Base-by-base conservation (phyloP, 2,888 invertebrate species). In the Ceriagrion tenellum region DNA sequence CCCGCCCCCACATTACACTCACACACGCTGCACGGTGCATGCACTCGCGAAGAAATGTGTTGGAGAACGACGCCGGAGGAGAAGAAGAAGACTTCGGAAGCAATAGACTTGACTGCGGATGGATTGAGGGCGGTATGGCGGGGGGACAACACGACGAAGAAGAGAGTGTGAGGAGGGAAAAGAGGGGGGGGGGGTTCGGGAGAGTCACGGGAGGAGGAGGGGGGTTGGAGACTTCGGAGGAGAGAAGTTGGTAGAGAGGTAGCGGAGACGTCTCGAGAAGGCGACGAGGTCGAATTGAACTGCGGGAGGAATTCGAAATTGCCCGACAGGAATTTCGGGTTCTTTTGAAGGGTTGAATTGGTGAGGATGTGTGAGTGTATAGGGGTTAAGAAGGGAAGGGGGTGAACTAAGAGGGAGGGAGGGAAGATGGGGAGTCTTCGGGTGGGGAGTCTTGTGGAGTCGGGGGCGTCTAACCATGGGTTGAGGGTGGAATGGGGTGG, bases 271-370 rank as follows among this genome's bases (percentile, higher is more conserved):
- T 88, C 88, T 88, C 88, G 40, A 88, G 40, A 88, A 47, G 88
- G 47, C 89, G 89, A 89, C 55, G 93, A 93, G 93, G 93, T 55
- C 93, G 93, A 93, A 93, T 93, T 93, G 93, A 93, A 93, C 93
- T 63, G 93, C 47, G 69, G 93, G 93, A 93, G 93, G 93, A 93
- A 93, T 93, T 93, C 93, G 93, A 93, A 93, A 93, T 93, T 93
- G 93, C 93, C 93, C 93, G 93, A 93, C 93, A 93, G 93, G 93
- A 93, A 93, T 93, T 93, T 93, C 93, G 93, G 93, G 93, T 93
- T 93, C 93, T 93, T 93, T 93, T 63, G 93, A 93, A 93, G 93
- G 93, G 93, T 93, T 93, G 93, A 93, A 93, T 93, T 93, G 93
- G 93, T 74, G 90, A 23, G 91, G 63, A 63, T 63, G 63, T 63